Percentiles rank a stretch among this genome's conserved stretches.
phyloP scores from a whole-genome alignment of 2,113 vertebrate species.

The Gambusia holbrooki region DNA sequence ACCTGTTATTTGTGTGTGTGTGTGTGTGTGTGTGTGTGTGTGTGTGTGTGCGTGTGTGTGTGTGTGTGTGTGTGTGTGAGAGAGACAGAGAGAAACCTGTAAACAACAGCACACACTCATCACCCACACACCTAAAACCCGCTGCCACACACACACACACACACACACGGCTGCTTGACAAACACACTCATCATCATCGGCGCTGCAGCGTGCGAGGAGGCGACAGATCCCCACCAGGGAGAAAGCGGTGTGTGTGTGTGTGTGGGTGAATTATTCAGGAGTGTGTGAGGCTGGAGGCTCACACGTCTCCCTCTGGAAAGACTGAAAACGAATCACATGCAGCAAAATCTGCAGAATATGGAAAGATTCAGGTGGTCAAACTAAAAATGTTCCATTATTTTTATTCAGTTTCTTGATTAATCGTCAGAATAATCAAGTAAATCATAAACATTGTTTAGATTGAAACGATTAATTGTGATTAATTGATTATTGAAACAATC shows the following conservation, averaged over 20 bases:
- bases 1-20: conserved; percentile 2
- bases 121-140: conserved; percentile 1
- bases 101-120: conserved; percentile 6
- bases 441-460: too few relatives aligned
- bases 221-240: conserved; percentile 43
- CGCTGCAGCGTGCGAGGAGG: conserved; percentile 23
- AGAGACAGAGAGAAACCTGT: not conserved
- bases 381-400: too few relatives aligned
- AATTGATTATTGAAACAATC: too few relatives aligned
- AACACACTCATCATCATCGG: not conserved
- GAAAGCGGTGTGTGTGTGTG: conserved; percentile 23
- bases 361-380: too few relatives aligned
- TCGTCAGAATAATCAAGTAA: too few relatives aligned
- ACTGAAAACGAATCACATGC: too few relatives aligned
- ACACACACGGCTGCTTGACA: not conserved
- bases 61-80: conserved; percentile 10
- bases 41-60: conserved; percentile 10
- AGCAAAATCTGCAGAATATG: not conserved
- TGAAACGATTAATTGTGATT: too few relatives aligned
- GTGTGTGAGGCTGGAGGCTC: conserved; percentile 12
- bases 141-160: not conserved
- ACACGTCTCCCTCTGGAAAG: not conserved
- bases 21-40: conserved; percentile 14
- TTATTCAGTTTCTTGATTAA: too few relatives aligned
- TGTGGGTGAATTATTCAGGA: conserved; percentile 55